Evolutionary conservation across 92 coral and sea anemone genomes (phyloP).

Genomic region (Porites cylindrica): DNA sequence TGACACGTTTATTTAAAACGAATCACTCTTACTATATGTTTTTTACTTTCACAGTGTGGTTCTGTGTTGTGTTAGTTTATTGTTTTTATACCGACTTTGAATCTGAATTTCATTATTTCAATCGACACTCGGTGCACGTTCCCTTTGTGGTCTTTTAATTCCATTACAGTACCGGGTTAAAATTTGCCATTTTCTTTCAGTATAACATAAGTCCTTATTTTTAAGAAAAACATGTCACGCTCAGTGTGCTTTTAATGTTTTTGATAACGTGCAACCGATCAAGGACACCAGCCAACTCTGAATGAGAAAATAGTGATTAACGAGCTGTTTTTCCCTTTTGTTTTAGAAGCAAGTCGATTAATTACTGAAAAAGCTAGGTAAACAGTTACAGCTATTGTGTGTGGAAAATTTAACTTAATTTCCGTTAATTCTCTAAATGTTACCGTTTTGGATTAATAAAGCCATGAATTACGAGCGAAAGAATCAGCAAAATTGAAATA

Average conservation of each 20-base stretch:
- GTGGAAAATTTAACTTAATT: conserved; percentile 1
- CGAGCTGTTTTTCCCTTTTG: background rate
- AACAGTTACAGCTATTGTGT: conserved; percentile 3
- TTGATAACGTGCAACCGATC: background rate
- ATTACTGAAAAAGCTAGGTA: too few relatives aligned
- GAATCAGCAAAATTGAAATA: background rate
- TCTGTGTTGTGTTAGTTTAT: too few relatives aligned
- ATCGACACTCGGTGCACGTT: too few relatives aligned
- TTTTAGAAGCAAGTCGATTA: background rate
- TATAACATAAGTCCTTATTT: too few relatives aligned
- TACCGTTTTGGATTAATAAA: background rate
- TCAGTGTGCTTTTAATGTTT: too few relatives aligned
- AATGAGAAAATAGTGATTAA: too few relatives aligned
- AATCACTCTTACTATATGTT: background rate
- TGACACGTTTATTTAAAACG: background rate
- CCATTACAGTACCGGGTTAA: too few relatives aligned
- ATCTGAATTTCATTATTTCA: too few relatives aligned
- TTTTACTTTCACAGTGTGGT: background rate
- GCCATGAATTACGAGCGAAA: background rate
- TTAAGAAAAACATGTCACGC: too few relatives aligned
- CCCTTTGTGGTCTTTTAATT: too few relatives aligned
- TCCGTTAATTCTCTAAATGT: background rate
- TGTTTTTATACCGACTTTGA: background rate
- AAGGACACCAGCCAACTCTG: background rate
- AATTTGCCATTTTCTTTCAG: too few relatives aligned